Percentiles rank a stretch among this genome's conserved stretches.
Evolutionary conservation across 2,888 invertebrate genomes (phyloP).

Genomic region (Nymphalis urticae): DNA sequence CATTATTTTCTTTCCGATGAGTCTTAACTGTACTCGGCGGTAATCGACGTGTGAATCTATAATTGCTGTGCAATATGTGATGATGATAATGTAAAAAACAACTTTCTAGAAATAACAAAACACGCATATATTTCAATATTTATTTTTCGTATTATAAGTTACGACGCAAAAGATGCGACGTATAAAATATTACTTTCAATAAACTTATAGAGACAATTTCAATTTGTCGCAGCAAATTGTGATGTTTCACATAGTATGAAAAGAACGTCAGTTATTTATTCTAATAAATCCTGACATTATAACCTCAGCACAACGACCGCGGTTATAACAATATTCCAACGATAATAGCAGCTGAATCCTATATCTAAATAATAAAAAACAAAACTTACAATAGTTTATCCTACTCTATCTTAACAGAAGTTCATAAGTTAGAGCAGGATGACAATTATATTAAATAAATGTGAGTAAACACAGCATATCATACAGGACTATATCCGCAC

Average conservation of each 20-base stretch:
- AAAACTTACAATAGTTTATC: neutral
- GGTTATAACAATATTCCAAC: slow-evolving; percentile 4
- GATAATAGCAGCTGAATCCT: neutral
- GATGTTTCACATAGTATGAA: slow-evolving; percentile 11
- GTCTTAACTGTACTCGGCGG: slow-evolving; percentile 65
- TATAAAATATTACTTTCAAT: slow-evolving; percentile 29
- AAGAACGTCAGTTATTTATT: neutral
- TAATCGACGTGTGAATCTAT: slow-evolving; percentile 64
- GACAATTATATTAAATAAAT: neutral
- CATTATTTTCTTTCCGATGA: slow-evolving; percentile 57
- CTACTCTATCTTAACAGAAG: neutral
- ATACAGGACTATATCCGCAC: neutral
- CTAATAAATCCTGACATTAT: neutral
- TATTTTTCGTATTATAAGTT: slow-evolving; percentile 30
- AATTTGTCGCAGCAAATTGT: slow-evolving; percentile 22
- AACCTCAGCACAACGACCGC: neutral
- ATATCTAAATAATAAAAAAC: neutral
- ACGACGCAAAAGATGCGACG: slow-evolving; percentile 27
- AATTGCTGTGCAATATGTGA: slow-evolving; percentile 51
- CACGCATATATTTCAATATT: slow-evolving; percentile 31
- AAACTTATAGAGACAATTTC: slow-evolving; percentile 3
- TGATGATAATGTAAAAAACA: slow-evolving; percentile 30
- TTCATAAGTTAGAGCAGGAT: neutral
- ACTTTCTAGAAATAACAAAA: slow-evolving; percentile 39
- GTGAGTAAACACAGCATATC: neutral